These are phyloP conservation scores for Drosophila emarginata DNA, from an alignment of 2,888 invertebrate species.

Conservation along the genomic window DNA sequence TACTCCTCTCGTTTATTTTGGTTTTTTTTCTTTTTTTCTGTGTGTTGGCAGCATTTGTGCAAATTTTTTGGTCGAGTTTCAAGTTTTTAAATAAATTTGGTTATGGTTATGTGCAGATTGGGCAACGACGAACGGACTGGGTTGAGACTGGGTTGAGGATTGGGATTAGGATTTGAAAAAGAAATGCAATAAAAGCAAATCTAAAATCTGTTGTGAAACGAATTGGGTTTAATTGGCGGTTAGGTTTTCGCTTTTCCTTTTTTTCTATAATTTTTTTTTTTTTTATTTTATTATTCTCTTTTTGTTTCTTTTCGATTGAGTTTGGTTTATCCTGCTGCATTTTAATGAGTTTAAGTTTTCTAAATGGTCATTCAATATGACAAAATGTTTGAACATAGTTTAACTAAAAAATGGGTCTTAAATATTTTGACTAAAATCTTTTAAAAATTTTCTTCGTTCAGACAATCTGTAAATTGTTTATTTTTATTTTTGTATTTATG, in stretches of 20 bases:
- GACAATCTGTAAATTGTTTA: too few species aligned
- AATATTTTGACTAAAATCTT: too few species aligned
- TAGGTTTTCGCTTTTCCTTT: slow-evolving; percentile 15
- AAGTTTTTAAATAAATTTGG: slow-evolving; percentile 64
- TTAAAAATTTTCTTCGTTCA: too few species aligned
- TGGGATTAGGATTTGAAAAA: not conserved
- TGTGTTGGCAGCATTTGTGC: slow-evolving; percentile 52
- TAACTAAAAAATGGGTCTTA: not conserved
- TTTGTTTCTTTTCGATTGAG: not conserved
- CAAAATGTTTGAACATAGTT: not conserved
- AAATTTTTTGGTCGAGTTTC: slow-evolving; percentile 42
- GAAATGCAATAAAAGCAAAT: slow-evolving; percentile 35
- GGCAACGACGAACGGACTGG: not conserved
- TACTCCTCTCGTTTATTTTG: slow-evolving; percentile 4
- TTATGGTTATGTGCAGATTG: slow-evolving; percentile 45
- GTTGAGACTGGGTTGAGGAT: not conserved
- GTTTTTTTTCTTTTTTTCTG: slow-evolving; percentile 17
- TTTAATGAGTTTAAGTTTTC: slow-evolving; percentile 29
- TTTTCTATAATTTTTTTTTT: not conserved
- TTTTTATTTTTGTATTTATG: too few species aligned
- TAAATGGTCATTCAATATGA: slow-evolving; percentile 5
- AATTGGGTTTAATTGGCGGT: slow-evolving; percentile 54
- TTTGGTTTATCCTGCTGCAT: slow-evolving; percentile 11
- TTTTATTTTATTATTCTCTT: not conserved
- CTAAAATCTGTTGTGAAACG: slow-evolving; percentile 41